Base-by-base conservation (phyloP, 2,888 invertebrate species). In the Alitta virens region DNA sequence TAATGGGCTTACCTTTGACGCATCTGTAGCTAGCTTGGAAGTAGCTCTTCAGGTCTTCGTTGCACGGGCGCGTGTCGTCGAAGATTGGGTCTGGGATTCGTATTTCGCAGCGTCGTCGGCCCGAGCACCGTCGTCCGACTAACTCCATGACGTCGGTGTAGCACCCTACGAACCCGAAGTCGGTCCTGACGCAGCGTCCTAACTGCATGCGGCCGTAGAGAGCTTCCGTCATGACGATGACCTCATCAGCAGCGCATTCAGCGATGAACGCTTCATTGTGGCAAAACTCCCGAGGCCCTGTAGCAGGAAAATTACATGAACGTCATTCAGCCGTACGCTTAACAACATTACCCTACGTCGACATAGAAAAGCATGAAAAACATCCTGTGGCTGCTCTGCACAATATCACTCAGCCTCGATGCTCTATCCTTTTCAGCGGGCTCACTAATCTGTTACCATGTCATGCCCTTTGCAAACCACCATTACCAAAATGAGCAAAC, bases 41-140 rank as follows among this genome's bases (percentile, higher is more conserved):
- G 63, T 65, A 65, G 43, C 59, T 65, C 14, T 59, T 63, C n/a
- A 65, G 56, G 57, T 65, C 65, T 14, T 65, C 60, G 27, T 65
- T 63, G 63, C 65, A 65, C 2, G 65, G 65, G 33, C 62, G 60
- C 14, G 60, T 56, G n/a, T 56, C 49, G 23, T 65, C 65, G 56
- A 65, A 55, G 51, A 56, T 52, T 1, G 51, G 40, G 26, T 65
- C 65, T 9, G 65, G 65, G 7, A 65, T 52, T n/a, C 65, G 49
- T 27, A 65, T 60, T 50, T 49, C 54, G 49, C 65, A 65, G 25
- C 46, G 40, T 49, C 56, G 63, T 33, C 65, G 54, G 1, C 60
- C 65, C 7, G 60, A 60, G 53, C 65, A 65, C 23, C 63, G 51
- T 42, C 60, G 55, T 52, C 63, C 60, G 25, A 56, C 43, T 42